Percentiles rank a stretch among this genome's conserved stretches.
phyloP scores from a whole-genome alignment of 2,113 vertebrate genomes.

The Rissa tridactyla region DNA sequence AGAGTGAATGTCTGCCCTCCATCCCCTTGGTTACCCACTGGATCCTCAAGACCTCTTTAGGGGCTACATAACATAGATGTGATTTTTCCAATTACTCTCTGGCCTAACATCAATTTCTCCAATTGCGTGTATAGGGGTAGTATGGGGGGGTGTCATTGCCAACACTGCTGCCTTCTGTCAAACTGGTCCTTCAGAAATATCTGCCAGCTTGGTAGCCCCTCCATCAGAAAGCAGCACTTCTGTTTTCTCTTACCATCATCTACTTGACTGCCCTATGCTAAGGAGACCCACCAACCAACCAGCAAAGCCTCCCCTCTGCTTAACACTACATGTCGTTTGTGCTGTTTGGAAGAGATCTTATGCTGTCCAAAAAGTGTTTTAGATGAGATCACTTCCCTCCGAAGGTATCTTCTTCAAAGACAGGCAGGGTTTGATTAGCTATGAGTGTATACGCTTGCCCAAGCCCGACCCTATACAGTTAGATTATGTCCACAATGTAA shows the following conservation, averaged over 20 bases:
- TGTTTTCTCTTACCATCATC: not conserved
- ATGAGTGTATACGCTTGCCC: not conserved
- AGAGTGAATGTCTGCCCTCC: not conserved
- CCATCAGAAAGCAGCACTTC: not conserved
- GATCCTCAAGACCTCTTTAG: not conserved
- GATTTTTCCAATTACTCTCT: not conserved
- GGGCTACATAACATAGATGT: not conserved
- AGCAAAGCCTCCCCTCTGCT: not conserved
- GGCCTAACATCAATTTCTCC: not conserved
- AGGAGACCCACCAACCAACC: not conserved
- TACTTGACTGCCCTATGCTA: not conserved
- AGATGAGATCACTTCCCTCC: not conserved
- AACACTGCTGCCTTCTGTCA: not conserved
- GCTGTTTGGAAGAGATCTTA: not conserved
- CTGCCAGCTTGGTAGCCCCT: not conserved
- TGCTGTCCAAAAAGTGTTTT: not conserved
- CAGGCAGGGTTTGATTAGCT: not conserved
- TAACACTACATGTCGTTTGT: not conserved
- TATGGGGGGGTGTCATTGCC: not conserved
- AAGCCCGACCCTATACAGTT: not conserved
- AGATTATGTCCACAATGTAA: not conserved
- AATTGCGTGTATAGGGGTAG: accelerated
- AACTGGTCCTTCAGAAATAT: not conserved
- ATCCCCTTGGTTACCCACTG: not conserved
- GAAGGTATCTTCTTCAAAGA: not conserved